Evolutionary conservation across 2,888 invertebrate genomes (phyloP), one percentile per base, ranked within the genome.

Genomic region (Tinea trinotella): DNA sequence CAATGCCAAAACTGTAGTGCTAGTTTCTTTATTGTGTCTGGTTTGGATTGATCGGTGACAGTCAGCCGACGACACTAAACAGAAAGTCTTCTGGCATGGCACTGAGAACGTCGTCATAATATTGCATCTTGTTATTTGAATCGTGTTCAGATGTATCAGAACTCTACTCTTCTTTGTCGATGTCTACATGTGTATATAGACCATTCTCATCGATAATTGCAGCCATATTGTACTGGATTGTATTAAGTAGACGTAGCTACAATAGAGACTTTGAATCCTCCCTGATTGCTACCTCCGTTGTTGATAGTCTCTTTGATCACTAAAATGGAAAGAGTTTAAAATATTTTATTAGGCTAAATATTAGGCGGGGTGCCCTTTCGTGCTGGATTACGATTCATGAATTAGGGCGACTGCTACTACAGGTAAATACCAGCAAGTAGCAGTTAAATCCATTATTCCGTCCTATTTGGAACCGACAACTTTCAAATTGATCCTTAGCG

Each of bases 181-280:
- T 67, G 65, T 67, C 5, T 65, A 68, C 66, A 64, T 68, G 58
- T 61, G 58, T 68, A 66, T 61, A 64, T 66, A 64, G 61, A 61
- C 64, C 67, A 70, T 68, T 62, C 59, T 61, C 66, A 68, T 62
- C 55, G 59, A 19, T 13, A 19, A 9, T 46, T 46, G 46, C 46
- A 46, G 19, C 46, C 46, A 19, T 36, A n/a, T 17, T 17, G 46
- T 46, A 46, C 19, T 44, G 1, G 46, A 46, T 46, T 60, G 59
- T 57, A 50, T 57, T 61, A 52, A 40, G 71, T 72, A 72, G 72
- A 61, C 60, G 63, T 71, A 70, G 68, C 20, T 12, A 58, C 57
- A 54, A 62, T 70, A 69, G 68, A 60, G 59, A 61, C 57, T 57
- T 59, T 60, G 56, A 61, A 59, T 15, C 13, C 40, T 7, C 15